Evolutionary conservation across 2,113 vertebrate species (phyloP), one percentile per base, ranked within the genome.

Genomic region (Pseudopodoces humilis): DNA sequence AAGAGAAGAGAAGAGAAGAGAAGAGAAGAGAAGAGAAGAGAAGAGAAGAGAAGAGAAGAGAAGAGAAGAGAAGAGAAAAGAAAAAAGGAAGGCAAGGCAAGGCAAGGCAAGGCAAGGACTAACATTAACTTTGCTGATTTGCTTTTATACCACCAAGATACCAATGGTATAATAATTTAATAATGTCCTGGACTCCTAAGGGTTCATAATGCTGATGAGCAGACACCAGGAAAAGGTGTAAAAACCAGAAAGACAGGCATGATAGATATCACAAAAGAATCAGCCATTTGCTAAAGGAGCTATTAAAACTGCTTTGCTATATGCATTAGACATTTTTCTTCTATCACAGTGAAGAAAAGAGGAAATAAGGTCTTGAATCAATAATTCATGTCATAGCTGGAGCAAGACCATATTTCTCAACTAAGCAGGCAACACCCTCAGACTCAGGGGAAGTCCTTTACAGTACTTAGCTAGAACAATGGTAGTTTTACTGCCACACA

Each of bases 391-490:
- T n/a, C 46, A 50, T 22, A 86, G 17, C 6, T 49, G 31, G 17
- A 44, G 21, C 53, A 67, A 33, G 33, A 70, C 27, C 10, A 31
- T 31, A 18, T 59, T 79, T 83, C 52, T 76, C 22, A 75, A 24
- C 15, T 37, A 35, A 17, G 2, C 10, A 46, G 11, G 24, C 23
- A 82, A 62, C 0, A 6, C 0, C 6, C 5, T 47, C 3, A 80
- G 16, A 8, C 75, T 75, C 39, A 59, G 8, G 3, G 18, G 2
- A 89, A 49, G 2, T 31, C 25, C 30, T 65, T 83, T 83, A 72
- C 1, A 58, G 28, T 10, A 53, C 6, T 56, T 53, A 70, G 10
- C 7, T 70, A 25, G 30, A 88, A 27, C 22, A 21, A 60, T n/a
- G 16, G 10, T 7, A 55, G 28, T n/a, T 55, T 53, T 83, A 17